Conservation (phyloP, 2,888 invertebrate species). For the Pristionchus japonicus region DNA sequence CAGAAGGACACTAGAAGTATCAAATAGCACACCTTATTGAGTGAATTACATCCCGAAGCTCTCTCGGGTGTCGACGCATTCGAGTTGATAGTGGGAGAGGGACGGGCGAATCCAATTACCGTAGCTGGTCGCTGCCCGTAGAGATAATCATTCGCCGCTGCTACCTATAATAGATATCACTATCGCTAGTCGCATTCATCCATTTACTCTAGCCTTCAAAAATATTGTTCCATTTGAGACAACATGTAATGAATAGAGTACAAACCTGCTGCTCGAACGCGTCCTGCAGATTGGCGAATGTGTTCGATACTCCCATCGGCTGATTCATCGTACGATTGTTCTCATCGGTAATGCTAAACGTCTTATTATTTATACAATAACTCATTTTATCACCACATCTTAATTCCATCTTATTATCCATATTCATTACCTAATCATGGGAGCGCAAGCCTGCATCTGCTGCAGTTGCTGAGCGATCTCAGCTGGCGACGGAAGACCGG, state of each 20-base stretch:
- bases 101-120: slow-evolving; percentile 66
- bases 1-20: too few species aligned
- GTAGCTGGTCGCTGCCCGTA: slow-evolving; percentile 70
- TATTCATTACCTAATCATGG: slow-evolving; percentile 38
- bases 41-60: background rate
- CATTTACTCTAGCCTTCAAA: background rate
- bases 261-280: slow-evolving; percentile 37
- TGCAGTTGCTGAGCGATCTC: slow-evolving; percentile 10
- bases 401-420: background rate
- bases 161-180: slow-evolving; percentile 49
- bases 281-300: slow-evolving; percentile 44
- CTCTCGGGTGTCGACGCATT: slow-evolving; percentile 47
- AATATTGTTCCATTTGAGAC: too few species aligned
- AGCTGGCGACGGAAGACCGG: slow-evolving; percentile 12
- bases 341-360: slow-evolving; percentile 70
- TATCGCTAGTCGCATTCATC: too few species aligned
- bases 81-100: background rate
- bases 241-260: too few species aligned
- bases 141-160: slow-evolving; percentile 56
- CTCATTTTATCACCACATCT: too few species aligned
- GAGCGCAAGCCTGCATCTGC: slow-evolving; percentile 26
- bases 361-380: too few species aligned
- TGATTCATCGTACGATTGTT: slow-evolving; percentile 63
- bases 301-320: slow-evolving; percentile 23
- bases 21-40: slow-evolving; percentile 38